Percentiles rank a stretch among this genome's conserved stretches.
Conservation (phyloP, 2,797 vertebrate genomes). For the Schizopygopsis malacanthus region DNA sequence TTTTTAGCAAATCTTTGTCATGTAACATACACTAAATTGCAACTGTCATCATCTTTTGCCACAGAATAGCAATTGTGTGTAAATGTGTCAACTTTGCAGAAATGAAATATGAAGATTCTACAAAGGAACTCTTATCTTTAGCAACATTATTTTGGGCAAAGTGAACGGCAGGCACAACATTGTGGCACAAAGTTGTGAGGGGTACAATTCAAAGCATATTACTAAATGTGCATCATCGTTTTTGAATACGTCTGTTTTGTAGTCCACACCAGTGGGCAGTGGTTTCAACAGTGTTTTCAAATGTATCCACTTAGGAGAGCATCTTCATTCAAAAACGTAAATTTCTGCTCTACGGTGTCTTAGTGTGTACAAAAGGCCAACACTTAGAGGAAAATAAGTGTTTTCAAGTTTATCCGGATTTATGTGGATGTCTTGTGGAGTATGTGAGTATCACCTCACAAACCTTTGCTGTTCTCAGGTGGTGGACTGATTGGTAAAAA, state of each 20-base stretch:
- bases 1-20: neutral
- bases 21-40: too few relatives aligned
- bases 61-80: neutral
- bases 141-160: neutral
- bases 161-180: neutral
- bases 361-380: neutral
- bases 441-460: neutral
- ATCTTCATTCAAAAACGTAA: too few relatives aligned
- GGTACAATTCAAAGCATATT: neutral
- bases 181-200: neutral
- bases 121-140: neutral
- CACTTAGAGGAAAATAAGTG: neutral
- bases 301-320: neutral
- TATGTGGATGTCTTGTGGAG: neutral
- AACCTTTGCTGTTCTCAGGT: conserved; percentile 38
- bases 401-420: neutral
- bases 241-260: neutral
- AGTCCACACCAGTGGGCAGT: too few relatives aligned
- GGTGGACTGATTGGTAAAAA: conserved; percentile 96
- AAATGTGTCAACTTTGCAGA: neutral
- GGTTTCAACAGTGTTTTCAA: neutral
- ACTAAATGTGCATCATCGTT: neutral
- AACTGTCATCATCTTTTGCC: neutral
- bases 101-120: neutral
- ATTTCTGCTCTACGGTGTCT: fast-evolving